Base-by-base conservation (phyloP, 2,888 invertebrate genomes). In the Chymomyza fuscimana region DNA sequence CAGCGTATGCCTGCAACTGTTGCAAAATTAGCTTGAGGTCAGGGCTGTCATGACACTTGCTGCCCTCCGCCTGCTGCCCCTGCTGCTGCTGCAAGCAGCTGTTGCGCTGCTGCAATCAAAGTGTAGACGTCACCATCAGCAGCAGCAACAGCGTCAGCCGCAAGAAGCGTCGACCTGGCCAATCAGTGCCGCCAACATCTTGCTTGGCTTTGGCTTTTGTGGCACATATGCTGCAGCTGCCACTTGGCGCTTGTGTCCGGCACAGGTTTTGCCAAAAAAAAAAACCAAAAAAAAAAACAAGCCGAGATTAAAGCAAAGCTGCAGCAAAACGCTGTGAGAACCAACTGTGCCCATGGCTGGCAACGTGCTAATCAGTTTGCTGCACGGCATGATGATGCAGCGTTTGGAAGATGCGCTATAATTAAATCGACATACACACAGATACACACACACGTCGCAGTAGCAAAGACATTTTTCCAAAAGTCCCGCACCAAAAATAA, bases 21-120 rank as follows among this genome's bases (percentile, higher is more conserved):
- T 46, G 40, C 40, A 54, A 54, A 74, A 80, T 78, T 80, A 73
- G 77, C 82, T 72, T 63, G 76, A 77, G 82, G 82, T 83, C 87
- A 83, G 70, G 74, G 85, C 80, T 85, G 82, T 87, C 82, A 74
- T 81, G 82, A 80, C 80, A 80, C 82, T 79, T 66, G 50, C 46
- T 51, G 59, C 40, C 16, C 54, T 67, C 61, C 22, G 61, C n/a
- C n/a, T 51, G 63, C 25, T 25, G 29, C 29, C 78, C 73, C 54
- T 70, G 59, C 70, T 64, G 77, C 67, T 71, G 74, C 64, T 66
- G 58, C n/a, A 46, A 32, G 56, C 66, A 63, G 19, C 66, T 58
- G 36, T 16, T 54, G 19, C 19, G 54, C 16, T 16, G 25, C 46
- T 10, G 70, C 75, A 78, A 75, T 77, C 77, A 75, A 75, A 76